Base-by-base conservation (phyloP, 2,113 vertebrate species). In the Centrocercus urophasianus region DNA sequence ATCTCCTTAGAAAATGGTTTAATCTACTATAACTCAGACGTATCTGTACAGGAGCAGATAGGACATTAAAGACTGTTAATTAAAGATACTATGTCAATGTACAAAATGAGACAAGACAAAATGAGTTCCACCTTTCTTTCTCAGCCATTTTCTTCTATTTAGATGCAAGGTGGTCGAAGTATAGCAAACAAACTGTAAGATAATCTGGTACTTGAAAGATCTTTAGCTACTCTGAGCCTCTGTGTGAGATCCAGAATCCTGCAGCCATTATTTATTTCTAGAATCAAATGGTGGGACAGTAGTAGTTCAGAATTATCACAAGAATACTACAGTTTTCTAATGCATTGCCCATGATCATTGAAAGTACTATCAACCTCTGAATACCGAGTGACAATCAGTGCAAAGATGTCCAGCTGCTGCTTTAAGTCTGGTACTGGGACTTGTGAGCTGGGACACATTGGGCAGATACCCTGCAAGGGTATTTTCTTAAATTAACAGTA, bases 401-500 rank as follows among this genome's bases (percentile, higher is more conserved):
- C 94, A 88, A n/a, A 48, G 79, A 93, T 91, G 91, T 94, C 94
- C 93, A 91, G 91, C 83, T 92, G 89, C 90, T 88, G 43, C 83
- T 90, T 91, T 69, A 87, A 90, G 73, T 40, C 54, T 78, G 40
- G 10, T 81, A 47, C 36, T 82, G 76, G 80, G 95, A 81, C 83
- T 75, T 47, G 52, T 8, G 4, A 74, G 86, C 73, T 95, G 90
- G 79, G 94, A 95, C 93, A 71, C 60, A 18, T 43, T 69, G 88
- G 76, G 52, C 88, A 95, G 88, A 88, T 91, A 94, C 70, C 52
- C 93, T 95, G 93, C 86, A 93, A 91, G 70, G 43, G 50, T 84
- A 69, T 83, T 93, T 94, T 94, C 94, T 95, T 96, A 95, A 96
- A 95, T 95, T 93, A 96, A 94, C 91, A 95, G 72, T 84, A 94